Evolutionary conservation across 2,888 invertebrate genomes (phyloP).

Genomic region (Colostygia pectinataria): DNA sequence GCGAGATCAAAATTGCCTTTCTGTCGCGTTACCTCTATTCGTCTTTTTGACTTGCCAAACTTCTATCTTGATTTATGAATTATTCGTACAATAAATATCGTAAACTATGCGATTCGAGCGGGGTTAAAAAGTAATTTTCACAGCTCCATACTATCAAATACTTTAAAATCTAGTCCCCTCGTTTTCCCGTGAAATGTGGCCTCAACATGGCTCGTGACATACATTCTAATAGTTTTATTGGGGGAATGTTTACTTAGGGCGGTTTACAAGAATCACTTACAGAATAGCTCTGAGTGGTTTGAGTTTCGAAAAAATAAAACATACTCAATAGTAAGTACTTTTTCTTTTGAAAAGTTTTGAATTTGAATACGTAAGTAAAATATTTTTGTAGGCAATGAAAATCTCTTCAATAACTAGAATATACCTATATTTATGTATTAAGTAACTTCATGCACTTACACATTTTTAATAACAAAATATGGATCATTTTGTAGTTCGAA

Average conservation of each 20-base stretch:
- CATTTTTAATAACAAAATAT: too few relatives aligned
- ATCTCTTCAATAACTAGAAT: too few relatives aligned
- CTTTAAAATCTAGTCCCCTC: constrained; percentile 58
- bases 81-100: neutral
- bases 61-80: constrained; percentile 6
- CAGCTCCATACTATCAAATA: constrained; percentile 37
- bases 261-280: constrained; percentile 37
- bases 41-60: constrained; percentile 11
- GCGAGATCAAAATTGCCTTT: constrained; percentile 68
- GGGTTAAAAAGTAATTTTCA: constrained; percentile 34
- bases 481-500: too few relatives aligned
- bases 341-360: neutral
- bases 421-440: too few relatives aligned
- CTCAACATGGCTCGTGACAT: constrained; percentile 63
- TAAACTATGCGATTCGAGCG: constrained; percentile 1
- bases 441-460: too few relatives aligned
- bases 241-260: constrained; percentile 38
- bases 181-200: constrained; percentile 58
- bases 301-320: neutral
- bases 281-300: constrained; percentile 25
- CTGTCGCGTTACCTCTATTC: constrained; percentile 41
- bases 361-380: too few relatives aligned
- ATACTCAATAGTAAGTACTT: neutral
- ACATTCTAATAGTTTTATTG: constrained; percentile 75
- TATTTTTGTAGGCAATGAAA: too few relatives aligned